Evolutionary conservation across 2,888 invertebrate genomes (phyloP).

Genomic region (Acanthosepion esculentum): DNA sequence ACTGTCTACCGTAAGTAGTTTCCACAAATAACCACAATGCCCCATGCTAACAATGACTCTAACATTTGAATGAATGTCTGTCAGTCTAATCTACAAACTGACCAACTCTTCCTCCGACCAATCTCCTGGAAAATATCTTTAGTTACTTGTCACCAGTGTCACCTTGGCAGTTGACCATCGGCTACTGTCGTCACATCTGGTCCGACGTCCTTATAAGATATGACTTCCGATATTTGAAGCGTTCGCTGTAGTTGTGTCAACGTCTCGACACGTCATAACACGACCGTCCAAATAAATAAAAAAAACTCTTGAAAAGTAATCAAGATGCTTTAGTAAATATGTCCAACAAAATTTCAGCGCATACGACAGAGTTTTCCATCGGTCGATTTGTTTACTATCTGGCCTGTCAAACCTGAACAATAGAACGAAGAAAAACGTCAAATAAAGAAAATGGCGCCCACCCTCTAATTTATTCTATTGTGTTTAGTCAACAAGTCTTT

Average conservation of each 20-base stretch:
- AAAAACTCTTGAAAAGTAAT: background rate
- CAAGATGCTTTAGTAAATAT: background rate
- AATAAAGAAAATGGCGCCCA: too few species aligned
- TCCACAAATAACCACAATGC: too few species aligned
- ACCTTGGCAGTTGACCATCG: background rate
- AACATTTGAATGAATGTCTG: background rate
- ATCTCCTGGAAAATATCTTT: background rate
- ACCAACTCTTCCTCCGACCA: background rate
- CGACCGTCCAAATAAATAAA: background rate
- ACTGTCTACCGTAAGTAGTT: too few species aligned
- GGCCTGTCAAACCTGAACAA: too few species aligned
- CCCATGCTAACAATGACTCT: too few species aligned
- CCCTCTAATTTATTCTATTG: too few species aligned
- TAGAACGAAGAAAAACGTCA: too few species aligned
- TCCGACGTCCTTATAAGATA: background rate
- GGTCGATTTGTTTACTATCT: too few species aligned
- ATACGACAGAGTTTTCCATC: background rate
- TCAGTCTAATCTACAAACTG: background rate
- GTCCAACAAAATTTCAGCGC: background rate
- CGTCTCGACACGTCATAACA: background rate
- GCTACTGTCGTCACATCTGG: too few species aligned
- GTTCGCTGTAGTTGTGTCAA: background rate
- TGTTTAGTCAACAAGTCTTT: too few species aligned
- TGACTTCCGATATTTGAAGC: background rate
- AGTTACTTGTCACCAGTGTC: background rate